Evolutionary conservation across 2,113 vertebrate species (phyloP).

Genomic region (Lota lota): DNA sequence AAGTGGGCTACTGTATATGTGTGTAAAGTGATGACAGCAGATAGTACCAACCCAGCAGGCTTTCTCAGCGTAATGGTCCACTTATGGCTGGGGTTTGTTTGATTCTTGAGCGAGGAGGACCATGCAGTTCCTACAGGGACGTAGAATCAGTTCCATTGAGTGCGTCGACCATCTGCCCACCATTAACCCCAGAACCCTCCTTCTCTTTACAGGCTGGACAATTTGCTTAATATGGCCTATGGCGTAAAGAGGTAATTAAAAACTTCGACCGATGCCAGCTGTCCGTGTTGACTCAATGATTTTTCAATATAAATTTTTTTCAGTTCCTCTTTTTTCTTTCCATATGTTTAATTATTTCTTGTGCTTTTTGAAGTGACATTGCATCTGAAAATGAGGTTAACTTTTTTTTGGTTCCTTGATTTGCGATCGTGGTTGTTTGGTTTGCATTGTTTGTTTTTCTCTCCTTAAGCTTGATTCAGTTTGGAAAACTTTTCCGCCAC

Average conservation of each 20-base stretch:
- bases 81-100: constrained; percentile 71
- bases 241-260: constrained; percentile 99
- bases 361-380: constrained; percentile 73
- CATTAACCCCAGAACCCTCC: constrained; percentile 99
- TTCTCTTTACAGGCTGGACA: constrained; percentile 99
- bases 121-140: constrained; percentile 67
- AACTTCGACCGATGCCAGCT: constrained; percentile 99
- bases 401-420: constrained; percentile 63
- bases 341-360: constrained; percentile 35
- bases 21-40: constrained; percentile 42
- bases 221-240: constrained; percentile 99
- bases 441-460: constrained; percentile 36
- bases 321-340: constrained; percentile 37
- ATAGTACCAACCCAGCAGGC: constrained; percentile 53
- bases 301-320: constrained; percentile 67
- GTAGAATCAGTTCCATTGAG: constrained; percentile 99
- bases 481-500: constrained; percentile 60
- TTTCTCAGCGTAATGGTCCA: constrained; percentile 76
- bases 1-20: constrained; percentile 42
- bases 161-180: constrained; percentile 99
- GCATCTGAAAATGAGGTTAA: constrained; percentile 69
- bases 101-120: constrained; percentile 73
- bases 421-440: constrained; percentile 17
- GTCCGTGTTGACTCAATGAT: constrained; percentile 95
- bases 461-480: constrained; percentile 59